Evolutionary conservation across 1,140 invertebrate species (phyloP).

Genomic region (Cheumatopsyche charites): DNA sequence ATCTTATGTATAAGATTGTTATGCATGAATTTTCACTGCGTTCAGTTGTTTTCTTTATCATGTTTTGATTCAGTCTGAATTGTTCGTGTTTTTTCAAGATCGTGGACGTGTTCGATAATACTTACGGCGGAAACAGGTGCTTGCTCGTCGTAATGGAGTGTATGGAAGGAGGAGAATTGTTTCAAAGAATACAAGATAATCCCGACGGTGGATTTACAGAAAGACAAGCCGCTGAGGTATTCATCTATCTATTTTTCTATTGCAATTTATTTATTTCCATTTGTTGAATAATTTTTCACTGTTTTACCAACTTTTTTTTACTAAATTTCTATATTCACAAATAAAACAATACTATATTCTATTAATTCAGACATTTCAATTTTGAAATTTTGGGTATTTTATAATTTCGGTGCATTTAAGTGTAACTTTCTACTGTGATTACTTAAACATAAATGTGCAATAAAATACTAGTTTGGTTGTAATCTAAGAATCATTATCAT

Average conservation of each 20-base stretch:
- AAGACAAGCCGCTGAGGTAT: conserved; percentile 72
- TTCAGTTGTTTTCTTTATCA: background rate
- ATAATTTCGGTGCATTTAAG: no score
- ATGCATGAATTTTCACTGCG: background rate
- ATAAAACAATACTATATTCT: no score
- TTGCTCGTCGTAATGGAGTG: conserved; percentile 98
- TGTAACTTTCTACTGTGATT: no score
- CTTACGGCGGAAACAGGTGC: conserved; percentile 87
- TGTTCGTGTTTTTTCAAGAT: conserved; percentile 54
- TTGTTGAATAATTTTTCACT: background rate
- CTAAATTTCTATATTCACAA: no score
- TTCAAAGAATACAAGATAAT: conserved; percentile 94
- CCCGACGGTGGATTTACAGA: conserved; percentile 94
- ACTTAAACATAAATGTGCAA: no score
- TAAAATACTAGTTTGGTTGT: no score
- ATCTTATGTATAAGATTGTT: background rate
- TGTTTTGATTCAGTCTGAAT: background rate
- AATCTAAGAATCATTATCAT: no score
- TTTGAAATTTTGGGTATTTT: no score
- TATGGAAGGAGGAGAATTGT: conserved; percentile 97
- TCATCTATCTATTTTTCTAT: conserved; percentile 15
- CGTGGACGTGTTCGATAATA: conserved; percentile 96
- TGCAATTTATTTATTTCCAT: background rate
- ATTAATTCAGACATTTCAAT: no score
- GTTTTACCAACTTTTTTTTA: no score